Evolutionary conservation across 37 sponge, comb jelly and placozoan genomes (phyloP).

Genomic region (Spongia lamella): DNA sequence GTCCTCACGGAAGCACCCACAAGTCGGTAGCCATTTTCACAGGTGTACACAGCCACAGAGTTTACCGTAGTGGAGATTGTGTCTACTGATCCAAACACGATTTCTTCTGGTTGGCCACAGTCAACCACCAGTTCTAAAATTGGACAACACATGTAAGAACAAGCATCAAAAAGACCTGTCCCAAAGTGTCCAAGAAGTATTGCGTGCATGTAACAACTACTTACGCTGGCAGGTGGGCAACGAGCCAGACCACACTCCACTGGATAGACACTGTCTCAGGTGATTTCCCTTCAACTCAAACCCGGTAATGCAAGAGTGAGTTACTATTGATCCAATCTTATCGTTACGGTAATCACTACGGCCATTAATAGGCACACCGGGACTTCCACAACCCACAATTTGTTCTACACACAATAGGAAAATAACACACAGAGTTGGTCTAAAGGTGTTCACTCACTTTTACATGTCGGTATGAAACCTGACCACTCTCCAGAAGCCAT

Average conservation of each 20-base stretch:
- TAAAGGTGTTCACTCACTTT: background rate
- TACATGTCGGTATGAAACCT: conserved; percentile 8
- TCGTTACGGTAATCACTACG: too few species aligned
- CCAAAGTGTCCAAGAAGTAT: background rate
- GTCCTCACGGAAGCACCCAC: conserved; percentile 17
- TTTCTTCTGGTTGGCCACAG: too few species aligned
- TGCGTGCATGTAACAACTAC: background rate
- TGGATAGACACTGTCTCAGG: conserved; percentile 16
- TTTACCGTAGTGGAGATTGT: background rate
- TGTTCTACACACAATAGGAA: too few species aligned
- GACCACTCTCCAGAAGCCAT: conserved; percentile 36
- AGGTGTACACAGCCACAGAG: conserved; percentile 31
- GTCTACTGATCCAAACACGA: too few species aligned
- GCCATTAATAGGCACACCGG: too few species aligned
- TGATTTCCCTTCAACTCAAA: conserved; percentile 38
- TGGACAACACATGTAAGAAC: background rate
- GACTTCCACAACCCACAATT: too few species aligned
- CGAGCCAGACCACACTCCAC: conserved; percentile 34
- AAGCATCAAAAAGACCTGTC: background rate
- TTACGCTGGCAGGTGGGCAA: conserved; percentile 48
- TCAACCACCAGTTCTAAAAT: too few species aligned
- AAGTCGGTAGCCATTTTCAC: conserved; percentile 41
- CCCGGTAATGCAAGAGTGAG: conserved; percentile 56
- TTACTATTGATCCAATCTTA: conserved; percentile 7
- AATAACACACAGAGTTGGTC: too few species aligned